Base-by-base conservation (phyloP, 2,113 vertebrate genomes). In the Trichomycterus rosablanca region DNA sequence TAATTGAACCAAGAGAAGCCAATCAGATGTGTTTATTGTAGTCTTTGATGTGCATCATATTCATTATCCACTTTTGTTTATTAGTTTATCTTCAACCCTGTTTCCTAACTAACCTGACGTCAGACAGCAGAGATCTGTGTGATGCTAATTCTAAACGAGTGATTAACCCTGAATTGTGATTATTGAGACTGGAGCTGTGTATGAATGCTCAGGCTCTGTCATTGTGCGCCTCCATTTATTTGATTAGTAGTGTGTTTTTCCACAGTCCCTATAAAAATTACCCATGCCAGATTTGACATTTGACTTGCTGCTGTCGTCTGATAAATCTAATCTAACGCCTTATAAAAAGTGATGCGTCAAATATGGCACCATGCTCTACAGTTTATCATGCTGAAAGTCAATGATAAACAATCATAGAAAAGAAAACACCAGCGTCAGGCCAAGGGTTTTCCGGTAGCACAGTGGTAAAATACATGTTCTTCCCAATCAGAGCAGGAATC, bases 111-210 rank as follows among this genome's bases (percentile, higher is more conserved):
- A 69, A 55, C 67, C 57, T 51, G 14, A 6, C 49, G 64, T 50
- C 59, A 20, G 74, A 76, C 79, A 73, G 74, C 67, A 23, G 77
- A 54, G 63, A 53, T 56, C 66, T 52, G 9, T 28, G 63, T 73
- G 75, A 82, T 79, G 74, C 76, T 68, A 22, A 70, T 59, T 46
- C 74, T 76, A 79, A 81, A 80, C 55, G 63, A 74, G 62, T 69
- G 68, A 81, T 83, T 72, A 79, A 76, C 59, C 72, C 73, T 68
- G 63, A 54, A 68, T 78, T 80, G 76, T 79, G 44, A 74, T 48
- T 7, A 48, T 28, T 63, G n/a, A 64, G 80, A 79, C 76, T 77
- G 70, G 69, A 76, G 76, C 59, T 75, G 76, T 75, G 75, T 24
- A 43, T 73, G 71, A 75, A 74, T 72, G 54, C 44, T 39, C 44